Evolutionary conservation across 2,888 invertebrate species (phyloP), one percentile per base, ranked within the genome.

Genomic region (Slavum lentiscoides): DNA sequence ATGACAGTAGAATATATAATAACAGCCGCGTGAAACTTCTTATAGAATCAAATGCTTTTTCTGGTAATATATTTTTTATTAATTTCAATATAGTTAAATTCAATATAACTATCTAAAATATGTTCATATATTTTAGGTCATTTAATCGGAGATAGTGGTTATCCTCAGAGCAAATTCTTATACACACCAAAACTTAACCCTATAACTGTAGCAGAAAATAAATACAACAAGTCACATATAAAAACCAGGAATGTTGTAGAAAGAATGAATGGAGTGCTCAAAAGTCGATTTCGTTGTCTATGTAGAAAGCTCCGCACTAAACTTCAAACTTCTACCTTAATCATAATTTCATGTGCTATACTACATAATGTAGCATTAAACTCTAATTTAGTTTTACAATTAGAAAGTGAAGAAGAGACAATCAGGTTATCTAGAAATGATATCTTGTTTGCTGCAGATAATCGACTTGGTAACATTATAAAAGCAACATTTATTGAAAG

Each of bases 241-340:
- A 66, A 66, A 39, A 39, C 66, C 17, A 66, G 66, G 15, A 39
- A 66, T 66, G 66, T 66, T 66, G 39, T 66, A 19, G 66, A 37
- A 66, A 66, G 66, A 39, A 39, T 66, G 17, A 66, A 66, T 37
- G 39, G 66, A 39, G 66, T 66, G 21, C 39, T 66, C 66, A 66
- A 66, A 66, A 66, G n/a, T 66, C 66, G 39, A 39, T 66, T 66
- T 66, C 66, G 66, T 19, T 39, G 37, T 66, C n/a, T 66, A 39
- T 39, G 37, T 37, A 66, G 66, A 66, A 66, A 66, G n/a, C 39
- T 66, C 37, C 17, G 19, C 19, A 66, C 66, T 17, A 37, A 66
- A 39, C 39, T 66, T 19, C 66, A 66, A 37, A 66, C 66, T 39
- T 39, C 66, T 37, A 66, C 66, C 39, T 39, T 39, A 11, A 66